These are phyloP conservation scores for Phaethon lepturus DNA, from an alignment of 2,113 vertebrate genomes.

Conservation along the genomic window DNA sequence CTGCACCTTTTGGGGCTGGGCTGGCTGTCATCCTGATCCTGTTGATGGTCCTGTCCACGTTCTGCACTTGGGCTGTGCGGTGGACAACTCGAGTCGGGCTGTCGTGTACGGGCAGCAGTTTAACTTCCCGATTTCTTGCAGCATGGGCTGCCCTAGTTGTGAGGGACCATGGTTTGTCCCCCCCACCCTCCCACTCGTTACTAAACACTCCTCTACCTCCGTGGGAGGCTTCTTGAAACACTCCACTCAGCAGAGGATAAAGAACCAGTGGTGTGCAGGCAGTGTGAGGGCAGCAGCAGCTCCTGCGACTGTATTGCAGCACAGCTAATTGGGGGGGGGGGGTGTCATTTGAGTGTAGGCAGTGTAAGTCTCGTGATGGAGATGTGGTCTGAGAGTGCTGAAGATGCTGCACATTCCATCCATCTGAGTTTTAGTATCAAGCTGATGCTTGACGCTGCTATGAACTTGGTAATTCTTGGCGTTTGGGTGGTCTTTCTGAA, in stretches of 20 bases:
- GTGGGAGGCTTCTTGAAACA: neutral
- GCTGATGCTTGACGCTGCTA: neutral
- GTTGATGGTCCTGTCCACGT: too few relatives aligned
- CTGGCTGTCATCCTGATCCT: neutral
- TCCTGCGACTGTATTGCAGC: neutral
- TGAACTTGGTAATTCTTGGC: neutral
- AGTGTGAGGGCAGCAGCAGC: neutral
- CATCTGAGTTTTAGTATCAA: neutral
- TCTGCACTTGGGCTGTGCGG: neutral
- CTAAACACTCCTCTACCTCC: neutral
- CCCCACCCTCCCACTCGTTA: neutral
- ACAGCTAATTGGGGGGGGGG: neutral
- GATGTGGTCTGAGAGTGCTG: neutral
- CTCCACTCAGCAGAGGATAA: neutral
- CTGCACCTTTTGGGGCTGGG: neutral
- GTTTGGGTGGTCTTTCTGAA: neutral
- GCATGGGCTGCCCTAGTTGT: neutral
- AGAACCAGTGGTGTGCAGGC: neutral
- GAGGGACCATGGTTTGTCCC: neutral
- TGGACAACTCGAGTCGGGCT: rapidly evolving
- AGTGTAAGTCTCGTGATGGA: neutral
- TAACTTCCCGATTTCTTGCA: neutral
- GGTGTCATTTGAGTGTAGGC: rapidly evolving
- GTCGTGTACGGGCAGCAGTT: rapidly evolving
- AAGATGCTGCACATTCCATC: neutral